Conservation (phyloP, 1,140 invertebrate genomes). For the Metopolophium dirhodum region DNA sequence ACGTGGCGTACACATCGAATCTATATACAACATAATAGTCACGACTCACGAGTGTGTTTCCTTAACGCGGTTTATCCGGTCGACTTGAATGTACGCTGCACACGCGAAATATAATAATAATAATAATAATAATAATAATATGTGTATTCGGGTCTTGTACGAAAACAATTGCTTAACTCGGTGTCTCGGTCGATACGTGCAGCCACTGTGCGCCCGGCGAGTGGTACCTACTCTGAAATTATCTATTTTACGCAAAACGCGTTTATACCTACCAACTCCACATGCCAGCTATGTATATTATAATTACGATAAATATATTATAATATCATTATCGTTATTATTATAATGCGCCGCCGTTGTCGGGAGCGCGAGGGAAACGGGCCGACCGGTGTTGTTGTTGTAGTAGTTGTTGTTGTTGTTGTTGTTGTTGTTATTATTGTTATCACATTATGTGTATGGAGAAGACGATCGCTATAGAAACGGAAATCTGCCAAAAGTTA, state of each 20-base stretch:
- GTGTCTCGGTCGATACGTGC: background rate
- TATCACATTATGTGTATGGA: background rate
- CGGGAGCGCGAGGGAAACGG: background rate
- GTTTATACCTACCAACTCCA: background rate
- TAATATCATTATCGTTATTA: background rate
- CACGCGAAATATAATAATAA: conserved; percentile 1
- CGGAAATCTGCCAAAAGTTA: too few relatives aligned
- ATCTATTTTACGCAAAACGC: background rate
- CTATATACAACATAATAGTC: background rate
- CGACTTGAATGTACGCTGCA: background rate
- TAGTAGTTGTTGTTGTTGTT: background rate
- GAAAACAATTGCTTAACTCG: background rate
- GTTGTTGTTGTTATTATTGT: background rate
- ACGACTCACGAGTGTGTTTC: background rate
- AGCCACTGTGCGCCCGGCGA: background rate
- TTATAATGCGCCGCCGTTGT: background rate
- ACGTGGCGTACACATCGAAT: background rate
- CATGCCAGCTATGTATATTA: too few relatives aligned
- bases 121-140: background rate
- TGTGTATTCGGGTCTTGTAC: background rate
- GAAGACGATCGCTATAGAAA: background rate
- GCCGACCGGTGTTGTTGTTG: background rate
- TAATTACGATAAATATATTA: too few relatives aligned
- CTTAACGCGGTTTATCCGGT: background rate
- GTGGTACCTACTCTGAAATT: background rate